Evolutionary conservation across 1,140 invertebrate species (phyloP), one percentile per base, ranked within the genome.

Genomic region (Lepidostoma basale): DNA sequence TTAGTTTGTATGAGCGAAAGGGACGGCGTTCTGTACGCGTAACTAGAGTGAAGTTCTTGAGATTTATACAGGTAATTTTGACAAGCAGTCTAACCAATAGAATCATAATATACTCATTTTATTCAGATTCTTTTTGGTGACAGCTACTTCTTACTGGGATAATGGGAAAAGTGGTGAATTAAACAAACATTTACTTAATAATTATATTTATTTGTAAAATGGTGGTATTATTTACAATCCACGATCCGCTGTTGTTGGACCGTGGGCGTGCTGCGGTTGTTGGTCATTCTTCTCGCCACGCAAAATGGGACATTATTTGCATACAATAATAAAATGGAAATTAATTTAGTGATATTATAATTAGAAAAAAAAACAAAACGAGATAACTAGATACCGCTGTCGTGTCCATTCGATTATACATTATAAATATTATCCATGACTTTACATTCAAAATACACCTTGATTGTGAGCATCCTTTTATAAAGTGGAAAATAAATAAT

Each of bases 301-400:
- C 64, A 45, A 66, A 62, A 47, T 72, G 70, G 70, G 70, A 72
- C 70, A 72, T 72, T 72, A 65, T 72, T 70, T 70, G 62, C 36
- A 64, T 56, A 64, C 56, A 58, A 67, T 71, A 56, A 63, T 62
- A 58, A 69, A 72, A 72, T 72, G 70, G 70, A 72, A 72, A 72
- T 39, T 64, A 72, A 72, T 68, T 72, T 67, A 54, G 20, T 65
- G 54, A 52, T 36, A 66, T 67, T 63, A 63, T 63, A 63, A 63
- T 63, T 69, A 58, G 47, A 62, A 40, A 66, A 65, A 22, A 69
- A 59, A 65, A 66, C 22, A 62, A 69, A 71, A 67, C 58, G 39
- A 67, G 54, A 67, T 64, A 58, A 45, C 56, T 69, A 58, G 47
- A 33, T 69, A 64, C 67, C 67, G 49, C 60, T 68, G 67, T 44